phyloP scores from a whole-genome alignment of 2,888 invertebrate species.

The Phengaris arion region DNA sequence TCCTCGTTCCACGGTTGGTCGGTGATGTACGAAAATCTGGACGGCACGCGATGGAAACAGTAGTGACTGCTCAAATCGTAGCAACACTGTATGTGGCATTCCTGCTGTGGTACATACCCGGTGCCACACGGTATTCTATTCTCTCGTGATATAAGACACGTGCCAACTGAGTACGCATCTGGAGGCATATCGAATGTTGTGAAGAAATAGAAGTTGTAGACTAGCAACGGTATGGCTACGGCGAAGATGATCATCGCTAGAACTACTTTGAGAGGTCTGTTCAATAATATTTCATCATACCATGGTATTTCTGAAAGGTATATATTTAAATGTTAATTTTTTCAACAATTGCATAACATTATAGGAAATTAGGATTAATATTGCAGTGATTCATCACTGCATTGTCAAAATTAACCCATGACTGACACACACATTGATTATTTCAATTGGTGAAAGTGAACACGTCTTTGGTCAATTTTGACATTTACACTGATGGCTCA shows the following conservation, averaged over 20 bases:
- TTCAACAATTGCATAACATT: too few species aligned
- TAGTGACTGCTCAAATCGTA: slow-evolving; percentile 61
- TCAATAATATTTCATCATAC: slow-evolving; percentile 62
- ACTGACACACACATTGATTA: too few species aligned
- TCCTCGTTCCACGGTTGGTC: slow-evolving; percentile 59
- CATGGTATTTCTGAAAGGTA: slow-evolving; percentile 62
- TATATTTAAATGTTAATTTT: neutral
- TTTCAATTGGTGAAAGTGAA: too few species aligned
- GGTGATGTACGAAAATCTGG: slow-evolving; percentile 70
- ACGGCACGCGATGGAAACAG: slow-evolving; percentile 77
- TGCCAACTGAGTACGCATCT: slow-evolving; percentile 65
- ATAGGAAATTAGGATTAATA: too few species aligned
- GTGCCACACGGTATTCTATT: slow-evolving; percentile 62
- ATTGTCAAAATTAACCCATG: too few species aligned
- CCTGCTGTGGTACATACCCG: slow-evolving; percentile 48
- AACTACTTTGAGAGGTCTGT: slow-evolving; percentile 57
- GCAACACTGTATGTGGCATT: slow-evolving; percentile 75
- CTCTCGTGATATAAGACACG: slow-evolving; percentile 56
- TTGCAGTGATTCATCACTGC: too few species aligned
- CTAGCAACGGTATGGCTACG: slow-evolving; percentile 53
- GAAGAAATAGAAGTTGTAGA: slow-evolving; percentile 58
- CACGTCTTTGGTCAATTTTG: too few species aligned
- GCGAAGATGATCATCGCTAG: slow-evolving; percentile 48
- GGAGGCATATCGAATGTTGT: slow-evolving; percentile 51
- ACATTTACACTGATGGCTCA: too few species aligned